Conservation (phyloP, 1,140 invertebrate species). For the Harlomillsia oculata region DNA sequence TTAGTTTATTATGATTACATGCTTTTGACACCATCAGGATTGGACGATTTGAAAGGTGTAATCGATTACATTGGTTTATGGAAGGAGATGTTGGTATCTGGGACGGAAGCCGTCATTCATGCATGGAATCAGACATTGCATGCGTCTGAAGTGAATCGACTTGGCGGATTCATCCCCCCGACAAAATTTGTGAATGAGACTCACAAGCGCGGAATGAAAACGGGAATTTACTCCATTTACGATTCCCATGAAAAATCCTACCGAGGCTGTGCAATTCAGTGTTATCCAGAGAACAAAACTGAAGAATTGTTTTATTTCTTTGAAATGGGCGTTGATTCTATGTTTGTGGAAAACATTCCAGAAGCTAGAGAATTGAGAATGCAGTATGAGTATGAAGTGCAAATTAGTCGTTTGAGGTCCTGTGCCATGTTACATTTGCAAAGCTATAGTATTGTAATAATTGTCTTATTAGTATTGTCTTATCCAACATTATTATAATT, state of each 20-base stretch:
- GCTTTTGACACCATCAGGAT: slow-evolving; percentile 4
- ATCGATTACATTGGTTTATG: slow-evolving; percentile 17
- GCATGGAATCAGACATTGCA: slow-evolving; percentile 1
- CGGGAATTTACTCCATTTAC: slow-evolving; percentile 27
- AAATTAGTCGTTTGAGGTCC: no score
- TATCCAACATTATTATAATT: no score
- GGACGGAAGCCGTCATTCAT: slow-evolving; percentile 15
- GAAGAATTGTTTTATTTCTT: slow-evolving; percentile 27
- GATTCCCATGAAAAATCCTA: slow-evolving; percentile 22
- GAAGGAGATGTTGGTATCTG: slow-evolving; percentile 29
- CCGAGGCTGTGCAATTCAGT: slow-evolving; percentile 17
- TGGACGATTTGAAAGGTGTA: slow-evolving; percentile 8
- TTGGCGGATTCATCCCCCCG: slow-evolving; percentile 27
- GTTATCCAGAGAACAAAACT: slow-evolving; percentile 19
- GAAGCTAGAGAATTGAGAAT: slow-evolving; percentile 19
- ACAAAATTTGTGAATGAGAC: slow-evolving; percentile 15
- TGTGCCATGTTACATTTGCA: no score
- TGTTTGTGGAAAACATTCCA: slow-evolving; percentile 31
- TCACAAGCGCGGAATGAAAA: slow-evolving; percentile 19
- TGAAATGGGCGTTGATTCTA: slow-evolving; percentile 21
- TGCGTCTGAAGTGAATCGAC: neutral
- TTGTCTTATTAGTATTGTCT: no score
- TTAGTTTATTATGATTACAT: neutral
- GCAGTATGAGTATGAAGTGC: slow-evolving; percentile 5
- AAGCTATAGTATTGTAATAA: no score